Evolutionary conservation across 2,113 vertebrate species (phyloP).

Genomic region (Corythaixoides concolor): DNA sequence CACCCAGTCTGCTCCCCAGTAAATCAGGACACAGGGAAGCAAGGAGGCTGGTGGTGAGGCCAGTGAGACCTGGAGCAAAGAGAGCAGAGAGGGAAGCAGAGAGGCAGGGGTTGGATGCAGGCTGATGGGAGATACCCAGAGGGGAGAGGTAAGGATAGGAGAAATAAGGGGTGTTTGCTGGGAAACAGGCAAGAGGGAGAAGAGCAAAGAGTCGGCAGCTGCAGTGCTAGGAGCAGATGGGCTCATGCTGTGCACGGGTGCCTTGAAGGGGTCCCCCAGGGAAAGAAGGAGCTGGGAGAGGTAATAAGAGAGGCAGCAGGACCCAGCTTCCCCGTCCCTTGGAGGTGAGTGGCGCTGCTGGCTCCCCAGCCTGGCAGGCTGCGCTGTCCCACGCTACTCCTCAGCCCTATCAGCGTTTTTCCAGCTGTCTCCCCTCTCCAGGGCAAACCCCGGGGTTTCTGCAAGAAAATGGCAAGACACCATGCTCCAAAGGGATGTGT

Average conservation of each 20-base stretch:
- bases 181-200: neutral
- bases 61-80: neutral
- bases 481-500: neutral
- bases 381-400: neutral
- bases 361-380: neutral
- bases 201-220: neutral
- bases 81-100: neutral
- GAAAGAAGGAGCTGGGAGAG: neutral
- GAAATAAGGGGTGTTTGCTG: neutral
- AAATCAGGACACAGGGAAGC: neutral
- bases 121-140: neutral
- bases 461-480: neutral
- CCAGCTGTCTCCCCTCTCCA: neutral
- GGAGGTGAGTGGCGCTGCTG: fast-evolving
- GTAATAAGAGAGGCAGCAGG: neutral
- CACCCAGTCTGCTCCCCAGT: neutral
- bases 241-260: neutral
- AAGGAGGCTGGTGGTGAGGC: neutral
- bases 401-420: neutral
- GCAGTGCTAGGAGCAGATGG: neutral
- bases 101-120: neutral
- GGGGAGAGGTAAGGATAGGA: neutral
- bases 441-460: neutral
- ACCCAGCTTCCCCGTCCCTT: fast-evolving
- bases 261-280: neutral